Percentiles rank a stretch among this genome's conserved stretches.
Conservation (phyloP, 2,113 vertebrate genomes). For the Chaetodon auriga region DNA sequence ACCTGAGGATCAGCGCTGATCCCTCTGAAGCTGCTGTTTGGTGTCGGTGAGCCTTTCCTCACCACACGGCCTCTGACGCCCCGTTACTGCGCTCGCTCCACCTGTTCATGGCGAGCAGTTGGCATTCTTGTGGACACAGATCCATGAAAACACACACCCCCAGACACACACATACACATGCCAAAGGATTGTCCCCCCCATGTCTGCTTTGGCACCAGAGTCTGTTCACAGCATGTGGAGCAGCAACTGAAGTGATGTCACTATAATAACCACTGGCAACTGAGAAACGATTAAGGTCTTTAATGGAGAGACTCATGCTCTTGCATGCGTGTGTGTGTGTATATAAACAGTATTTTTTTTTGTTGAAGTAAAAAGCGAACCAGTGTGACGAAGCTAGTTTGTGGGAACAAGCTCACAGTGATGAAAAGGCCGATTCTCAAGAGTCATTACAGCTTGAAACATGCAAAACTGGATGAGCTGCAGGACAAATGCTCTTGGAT, state of each 20-base stretch:
- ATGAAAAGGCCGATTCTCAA: too few species aligned
- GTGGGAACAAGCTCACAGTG: too few species aligned
- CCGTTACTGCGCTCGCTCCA: slow-evolving; percentile 30
- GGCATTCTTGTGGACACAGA: slow-evolving; percentile 30
- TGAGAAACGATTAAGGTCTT: not conserved
- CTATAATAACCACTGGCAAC: not conserved
- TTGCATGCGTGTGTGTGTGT: too few species aligned
- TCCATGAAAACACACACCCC: not conserved
- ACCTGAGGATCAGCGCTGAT: slow-evolving; percentile 36
- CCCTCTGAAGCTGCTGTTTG: slow-evolving; percentile 52
- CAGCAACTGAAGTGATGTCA: not conserved
- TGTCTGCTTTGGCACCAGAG: not conserved
- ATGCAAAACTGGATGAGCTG: too few species aligned
- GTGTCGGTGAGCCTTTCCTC: slow-evolving; percentile 16
- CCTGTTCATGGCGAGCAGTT: slow-evolving; percentile 54
- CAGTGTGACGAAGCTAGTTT: too few species aligned
- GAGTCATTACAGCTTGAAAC: too few species aligned
- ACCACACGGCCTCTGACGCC: not conserved
- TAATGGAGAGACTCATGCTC: too few species aligned
- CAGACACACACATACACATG: not conserved
- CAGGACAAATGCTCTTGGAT: too few species aligned
- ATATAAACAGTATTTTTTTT: too few species aligned
- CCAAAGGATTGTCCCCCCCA: slow-evolving; percentile 1
- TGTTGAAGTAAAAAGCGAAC: too few species aligned
- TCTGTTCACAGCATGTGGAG: not conserved